Evolutionary conservation across 2,113 vertebrate genomes (phyloP), one percentile per base, ranked within the genome.

Genomic region (Gambusia affinis): DNA sequence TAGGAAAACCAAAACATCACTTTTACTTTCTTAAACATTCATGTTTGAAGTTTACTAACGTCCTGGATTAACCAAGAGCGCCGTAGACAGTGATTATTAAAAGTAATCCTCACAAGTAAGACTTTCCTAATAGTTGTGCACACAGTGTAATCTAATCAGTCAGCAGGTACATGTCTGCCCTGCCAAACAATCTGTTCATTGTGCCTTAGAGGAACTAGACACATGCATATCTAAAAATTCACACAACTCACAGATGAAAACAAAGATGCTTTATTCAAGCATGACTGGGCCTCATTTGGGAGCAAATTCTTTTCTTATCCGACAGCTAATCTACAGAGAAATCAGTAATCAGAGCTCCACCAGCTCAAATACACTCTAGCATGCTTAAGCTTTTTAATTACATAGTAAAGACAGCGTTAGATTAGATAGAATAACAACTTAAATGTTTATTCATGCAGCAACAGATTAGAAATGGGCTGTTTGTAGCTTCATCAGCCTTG

Each of bases 221-320:
- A 64, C 6, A 47, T 54, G 66, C 35, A 65, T 19, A 67, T 35
- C 35, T 54, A 47, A 74, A 81, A 69, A 63, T 62, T 67, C 64
- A 51, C 47, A 72, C 28, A 47, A 73, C 24, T 61, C 17, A 5
- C 14, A 75, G 42, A 70, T 65, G 61, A 57, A 75, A 24, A 67
- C 17, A 8, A n/a, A 75, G 42, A 70, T 67, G 64, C 63, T 82
- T 74, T 60, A 47, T 14, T 70, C 15, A 64, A 35, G 35, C 57
- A 74, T 8, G 57, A 62, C 67, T 72, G 4, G 2, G 19, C 15
- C 78, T 85, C 39, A 33, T 84, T 71, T 76, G 62, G 79, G 17
- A 24, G 24, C 60, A 51, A 73, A 79, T 80, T 76, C 12, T 68
- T 82, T 67, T 47, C 67, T 86, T 51, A 75, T 83, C 77, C 60